Percentiles rank a stretch among this genome's conserved stretches.
These are phyloP conservation scores for Ochropleura plecta DNA, from an alignment of 2,888 invertebrate species.

Conservation along the genomic window DNA sequence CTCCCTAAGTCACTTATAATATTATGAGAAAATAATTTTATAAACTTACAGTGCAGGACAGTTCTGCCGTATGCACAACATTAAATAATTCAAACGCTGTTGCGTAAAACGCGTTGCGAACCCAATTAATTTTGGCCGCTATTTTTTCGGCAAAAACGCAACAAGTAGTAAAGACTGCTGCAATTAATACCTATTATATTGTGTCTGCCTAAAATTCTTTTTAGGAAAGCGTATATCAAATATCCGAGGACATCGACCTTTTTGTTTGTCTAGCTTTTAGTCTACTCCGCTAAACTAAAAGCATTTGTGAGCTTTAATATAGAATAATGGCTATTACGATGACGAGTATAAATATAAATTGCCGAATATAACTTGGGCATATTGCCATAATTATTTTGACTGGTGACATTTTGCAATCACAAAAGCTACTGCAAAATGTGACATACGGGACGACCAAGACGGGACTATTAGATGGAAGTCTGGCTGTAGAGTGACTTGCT, in stretches of 20 bases:
- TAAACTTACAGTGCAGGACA: neutral
- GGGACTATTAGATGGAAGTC: neutral
- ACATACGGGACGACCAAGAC: too few species aligned
- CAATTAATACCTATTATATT: conserved; percentile 26
- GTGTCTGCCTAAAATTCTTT: conserved; percentile 30
- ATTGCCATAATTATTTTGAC: conserved; percentile 10
- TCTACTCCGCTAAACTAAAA: conserved; percentile 8
- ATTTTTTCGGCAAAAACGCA: neutral
- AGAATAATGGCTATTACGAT: conserved; percentile 3
- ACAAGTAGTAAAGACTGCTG: neutral
- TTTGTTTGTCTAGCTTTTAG: conserved; percentile 37
- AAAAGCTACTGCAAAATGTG: neutral
- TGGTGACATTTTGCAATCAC: neutral
- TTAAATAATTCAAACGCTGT: neutral
- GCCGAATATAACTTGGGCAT: neutral
- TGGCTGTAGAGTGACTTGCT: neutral
- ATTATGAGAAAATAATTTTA: neutral
- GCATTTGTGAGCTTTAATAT: neutral
- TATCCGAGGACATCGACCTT: conserved; percentile 26
- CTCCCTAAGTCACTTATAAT: neutral
- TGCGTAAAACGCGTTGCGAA: conserved; percentile 1
- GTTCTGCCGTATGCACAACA: neutral
- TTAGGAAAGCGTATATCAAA: conserved; percentile 38
- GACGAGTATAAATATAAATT: neutral
- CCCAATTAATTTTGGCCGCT: conserved; percentile 22